Base-by-base conservation (phyloP, 2,113 vertebrate genomes). In the Podarcis muralis region DNA sequence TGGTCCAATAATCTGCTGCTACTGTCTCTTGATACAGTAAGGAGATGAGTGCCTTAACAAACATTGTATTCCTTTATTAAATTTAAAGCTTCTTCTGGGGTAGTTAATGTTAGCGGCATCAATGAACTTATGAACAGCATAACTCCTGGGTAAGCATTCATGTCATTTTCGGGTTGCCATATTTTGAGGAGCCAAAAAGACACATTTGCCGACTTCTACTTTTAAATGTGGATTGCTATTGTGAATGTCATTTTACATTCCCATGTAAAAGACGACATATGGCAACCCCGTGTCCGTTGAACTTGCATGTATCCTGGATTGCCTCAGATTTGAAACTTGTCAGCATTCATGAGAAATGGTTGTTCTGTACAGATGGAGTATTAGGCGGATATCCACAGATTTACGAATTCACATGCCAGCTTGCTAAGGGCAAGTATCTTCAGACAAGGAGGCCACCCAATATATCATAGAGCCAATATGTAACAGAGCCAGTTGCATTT, bases 11-110 rank as follows among this genome's bases (percentile, higher is more conserved):
- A 85, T 91, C 83, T 94, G 85, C 88, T 96, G 92, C 94, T 95
- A 91, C 91, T 93, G 90, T 83, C 74, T 93, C 92, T 91, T 95
- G 89, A 96, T 95, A 74, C 90, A 65, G 68, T 83, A 85, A 93
- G 89, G 89, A 72, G 84, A 93, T 94, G 93, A 35, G 88, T 25
- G 65, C 32, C 65, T 92, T 89, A 94, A 92, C 92, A 93, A 91
- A 91, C 92, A 86, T 75, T 30, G 57, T 79, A 86, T 85, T 2
- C 88, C 81, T 83, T 78, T 59, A 83, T 87, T 76, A 15, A 93
- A 27, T 72, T 72, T 69, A 16, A 68, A 6, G 22, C 59, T 62
- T 89, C 75, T 92, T 94, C 85, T 79, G 91, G 82, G 91, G 82
- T 69, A 75, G 77, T 87, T 79, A 1, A 32, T 78, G 1, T 80